These are phyloP conservation scores for Phalacrocorax pelagicus DNA, from an alignment of 2,113 vertebrate species.

Conservation along the genomic window DNA sequence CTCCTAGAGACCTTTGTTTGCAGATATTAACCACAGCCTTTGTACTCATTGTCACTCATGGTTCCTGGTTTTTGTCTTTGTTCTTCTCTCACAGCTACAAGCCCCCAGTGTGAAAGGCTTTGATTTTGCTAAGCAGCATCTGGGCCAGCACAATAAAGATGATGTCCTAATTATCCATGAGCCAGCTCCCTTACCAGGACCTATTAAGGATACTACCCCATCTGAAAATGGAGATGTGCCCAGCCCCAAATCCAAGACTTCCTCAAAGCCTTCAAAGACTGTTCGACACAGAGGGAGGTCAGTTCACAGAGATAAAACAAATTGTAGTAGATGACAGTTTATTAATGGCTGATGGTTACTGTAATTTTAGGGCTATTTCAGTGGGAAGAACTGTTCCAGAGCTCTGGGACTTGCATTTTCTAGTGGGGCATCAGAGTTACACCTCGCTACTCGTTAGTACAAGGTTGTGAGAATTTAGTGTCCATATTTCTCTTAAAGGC, in stretches of 20 bases:
- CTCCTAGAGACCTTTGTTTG: background rate
- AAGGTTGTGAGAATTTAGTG: background rate
- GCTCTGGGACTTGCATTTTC: background rate
- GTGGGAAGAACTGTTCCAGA: background rate
- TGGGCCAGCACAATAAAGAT: conserved; percentile 96
- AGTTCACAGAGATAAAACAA: conserved; percentile 47
- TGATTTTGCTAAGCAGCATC: conserved; percentile 97
- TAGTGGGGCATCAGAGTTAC: background rate
- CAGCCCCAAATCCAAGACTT: conserved; percentile 84
- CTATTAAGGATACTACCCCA: conserved; percentile 84
- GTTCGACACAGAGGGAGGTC: conserved; percentile 87
- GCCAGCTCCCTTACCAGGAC: conserved; percentile 77
- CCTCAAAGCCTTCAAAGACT: conserved; percentile 83
- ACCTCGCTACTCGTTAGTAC: background rate
- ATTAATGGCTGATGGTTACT: background rate
- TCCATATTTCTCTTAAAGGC: background rate
- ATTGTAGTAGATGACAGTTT: background rate
- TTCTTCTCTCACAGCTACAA: conserved; percentile 82
- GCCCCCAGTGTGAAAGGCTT: conserved; percentile 96
- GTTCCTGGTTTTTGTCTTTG: conserved; percentile 1
- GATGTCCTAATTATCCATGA: conserved; percentile 94
- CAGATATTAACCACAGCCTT: background rate
- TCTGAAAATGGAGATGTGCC: conserved; percentile 90
- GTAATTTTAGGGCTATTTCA: background rate
- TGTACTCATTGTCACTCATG: background rate